Evolutionary conservation across 1,140 invertebrate genomes (phyloP), one percentile per base, ranked within the genome.

Genomic region (Neoseiulus cucumeris): DNA sequence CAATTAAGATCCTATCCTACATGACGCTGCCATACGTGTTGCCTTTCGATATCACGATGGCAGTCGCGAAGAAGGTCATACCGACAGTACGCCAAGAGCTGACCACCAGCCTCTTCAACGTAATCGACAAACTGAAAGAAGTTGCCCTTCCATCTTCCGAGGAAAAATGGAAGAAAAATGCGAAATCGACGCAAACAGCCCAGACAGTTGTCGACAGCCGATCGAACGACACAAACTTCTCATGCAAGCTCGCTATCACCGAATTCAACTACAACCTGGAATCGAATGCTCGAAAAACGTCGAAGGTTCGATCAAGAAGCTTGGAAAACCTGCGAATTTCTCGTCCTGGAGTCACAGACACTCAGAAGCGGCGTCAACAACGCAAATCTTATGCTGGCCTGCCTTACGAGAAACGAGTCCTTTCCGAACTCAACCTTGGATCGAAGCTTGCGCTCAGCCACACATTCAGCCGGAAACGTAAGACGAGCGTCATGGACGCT

Each of bases 21-120:
- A 76, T 93, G 14, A 85, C 85, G 64, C 76, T 92, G 39, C 90
- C 91, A 0, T 92, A 86, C 70, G 82, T 85, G 33, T 76, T 93
- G 51, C 88, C 90, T 7, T 84, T 84, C 51, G 90, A 94, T 74
- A 83, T 94, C 64, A 79, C 87, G 12, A 68, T 71, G 45, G 65
- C 68, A 9, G 42, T 73, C 47, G 64, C 70, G 47, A 55, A 28
- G 22, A 74, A 65, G 64, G 12, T 42, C 28, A 47, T 59, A 6
- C 39, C 42, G 55, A 20, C 41, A 1, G 7, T 59, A 22, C 28
- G 65, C 22, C 18, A 66, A 42, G 64, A 55, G 25, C 67, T 2
- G 67, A 68, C 44, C 67, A 68, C 41, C 22, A 51, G 65, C 39
- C 33, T 70, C 14, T 20, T 69, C 30, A 45, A 18, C 4, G 66